phyloP scores from a whole-genome alignment of 2,888 invertebrate species.

The Anagyrus pseudococci region DNA sequence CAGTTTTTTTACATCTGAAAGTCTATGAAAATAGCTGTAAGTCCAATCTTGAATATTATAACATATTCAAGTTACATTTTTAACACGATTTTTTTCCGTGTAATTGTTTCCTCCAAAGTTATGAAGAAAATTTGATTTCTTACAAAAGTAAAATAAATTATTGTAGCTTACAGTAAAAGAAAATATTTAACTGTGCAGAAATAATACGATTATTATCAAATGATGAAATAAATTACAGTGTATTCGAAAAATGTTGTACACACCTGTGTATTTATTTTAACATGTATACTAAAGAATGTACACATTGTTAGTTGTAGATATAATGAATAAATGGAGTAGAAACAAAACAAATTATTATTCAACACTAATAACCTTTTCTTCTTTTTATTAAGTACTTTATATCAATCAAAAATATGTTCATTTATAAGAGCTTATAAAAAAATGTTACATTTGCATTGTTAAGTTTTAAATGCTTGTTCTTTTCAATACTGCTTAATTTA shows the following conservation, averaged over 20 bases:
- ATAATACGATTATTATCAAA: not conserved
- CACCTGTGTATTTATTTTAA: conserved; percentile 34
- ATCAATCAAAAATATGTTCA: conserved; percentile 24
- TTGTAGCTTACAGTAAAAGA: conserved; percentile 26
- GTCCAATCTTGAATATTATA: conserved; percentile 26
- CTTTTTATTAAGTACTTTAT: conserved; percentile 22
- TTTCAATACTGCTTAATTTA: too few relatives aligned
- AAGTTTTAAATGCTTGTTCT: too few relatives aligned
- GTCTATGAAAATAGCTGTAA: conserved; percentile 21
- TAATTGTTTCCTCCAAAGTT: conserved; percentile 26
- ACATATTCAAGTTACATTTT: conserved; percentile 29
- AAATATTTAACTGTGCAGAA: conserved; percentile 21
- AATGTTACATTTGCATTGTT: too few relatives aligned
- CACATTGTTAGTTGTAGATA: conserved; percentile 37
- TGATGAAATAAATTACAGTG: conserved; percentile 22
- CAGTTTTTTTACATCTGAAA: conserved; percentile 32
- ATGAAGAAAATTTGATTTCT: conserved; percentile 16
- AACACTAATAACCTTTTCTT: conserved; percentile 18
- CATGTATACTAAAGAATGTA: conserved; percentile 36
- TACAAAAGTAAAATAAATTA: conserved; percentile 18
- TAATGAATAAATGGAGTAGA: conserved; percentile 37
- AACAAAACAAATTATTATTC: conserved; percentile 16
- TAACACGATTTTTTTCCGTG: conserved; percentile 25
- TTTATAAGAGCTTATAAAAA: conserved; percentile 7
- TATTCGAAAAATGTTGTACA: conserved; percentile 20